These are phyloP conservation scores for Ips nitidus DNA, from an alignment of 1,140 invertebrate species.

Conservation along the genomic window DNA sequence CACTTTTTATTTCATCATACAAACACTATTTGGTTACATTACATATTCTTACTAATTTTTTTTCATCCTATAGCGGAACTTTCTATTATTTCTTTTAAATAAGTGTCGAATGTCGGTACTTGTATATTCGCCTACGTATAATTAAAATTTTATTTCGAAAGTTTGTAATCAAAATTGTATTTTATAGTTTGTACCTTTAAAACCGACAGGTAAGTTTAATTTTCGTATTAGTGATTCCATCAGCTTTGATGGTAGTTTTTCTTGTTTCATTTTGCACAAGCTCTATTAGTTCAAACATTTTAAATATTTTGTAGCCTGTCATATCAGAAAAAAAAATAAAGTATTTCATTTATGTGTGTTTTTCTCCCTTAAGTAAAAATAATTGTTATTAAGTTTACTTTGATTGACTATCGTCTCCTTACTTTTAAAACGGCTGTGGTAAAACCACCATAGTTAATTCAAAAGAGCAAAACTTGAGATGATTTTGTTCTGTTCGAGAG, in stretches of 20 bases:
- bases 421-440: too few species aligned
- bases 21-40: not conserved
- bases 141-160: not conserved
- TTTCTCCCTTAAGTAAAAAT: not conserved
- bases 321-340: constrained; percentile 1
- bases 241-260: not conserved
- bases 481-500: too few species aligned
- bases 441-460: too few species aligned
- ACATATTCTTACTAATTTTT: not conserved
- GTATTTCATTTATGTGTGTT: constrained; percentile 6
- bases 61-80: constrained; percentile 4
- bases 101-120: constrained; percentile 8
- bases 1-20: constrained; percentile 2
- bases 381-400: too few species aligned
- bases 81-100: not conserved
- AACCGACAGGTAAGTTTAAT: not conserved
- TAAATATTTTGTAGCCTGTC: not conserved
- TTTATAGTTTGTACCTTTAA: constrained; percentile 12
- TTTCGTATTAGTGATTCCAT: not conserved
- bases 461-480: too few species aligned
- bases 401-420: too few species aligned
- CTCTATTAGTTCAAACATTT: too few species aligned
- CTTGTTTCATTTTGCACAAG: too few species aligned
- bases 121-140: not conserved
- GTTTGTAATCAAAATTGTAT: constrained; percentile 6